Evolutionary conservation across 2,797 vertebrate species (phyloP), one percentile per base, ranked within the genome.

Genomic region (Phoeniculus purpureus): DNA sequence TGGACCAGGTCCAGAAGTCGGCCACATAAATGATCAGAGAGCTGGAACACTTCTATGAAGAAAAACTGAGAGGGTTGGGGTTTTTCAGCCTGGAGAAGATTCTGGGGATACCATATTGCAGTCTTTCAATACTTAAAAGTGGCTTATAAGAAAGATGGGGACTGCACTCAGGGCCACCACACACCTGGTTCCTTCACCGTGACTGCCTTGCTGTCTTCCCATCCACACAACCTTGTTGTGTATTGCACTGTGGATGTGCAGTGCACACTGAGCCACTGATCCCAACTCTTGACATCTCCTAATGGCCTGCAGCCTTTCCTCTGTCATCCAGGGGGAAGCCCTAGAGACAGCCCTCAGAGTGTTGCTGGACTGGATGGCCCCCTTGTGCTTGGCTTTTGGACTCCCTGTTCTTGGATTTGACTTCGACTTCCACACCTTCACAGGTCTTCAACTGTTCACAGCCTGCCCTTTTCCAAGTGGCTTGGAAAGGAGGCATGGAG

Each of bases 281-380:
- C 47, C 47, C 34, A 13, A 40, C 45, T 70, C 62, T 22, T 23
- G 27, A 47, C 37, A 27, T 18, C 48, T 55, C 26, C 29, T 5
- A 65, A 54, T 1, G 5, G 15, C 25, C 67, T 14, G 12, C 2
- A 4, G 9, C 27, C 11, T 75, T 61, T 81, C 32, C 23, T 65
- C 37, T 0, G 0, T 20, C 34, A 37, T 81, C 12, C 2, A 37
- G 0, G 29, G 25, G 25, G 21, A 8, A 87, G 25, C 27, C 85
- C n/a, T 71, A 32, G 76, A 87, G 25, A 87, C 58, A 61, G 7
- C 12, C 9, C 12, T 59, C 61, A 40, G 21, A 73, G 70, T 11
- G 2, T 59, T 18, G 23, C 45, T 73, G 48, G 16, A 5, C n/a
- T 27, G 51, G 17, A 17, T 78, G 43, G 72, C 31, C 25, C 21